Evolutionary conservation across 2,113 vertebrate species (phyloP), one percentile per base, ranked within the genome.

Genomic region (Brachionichthys hirsutus): DNA sequence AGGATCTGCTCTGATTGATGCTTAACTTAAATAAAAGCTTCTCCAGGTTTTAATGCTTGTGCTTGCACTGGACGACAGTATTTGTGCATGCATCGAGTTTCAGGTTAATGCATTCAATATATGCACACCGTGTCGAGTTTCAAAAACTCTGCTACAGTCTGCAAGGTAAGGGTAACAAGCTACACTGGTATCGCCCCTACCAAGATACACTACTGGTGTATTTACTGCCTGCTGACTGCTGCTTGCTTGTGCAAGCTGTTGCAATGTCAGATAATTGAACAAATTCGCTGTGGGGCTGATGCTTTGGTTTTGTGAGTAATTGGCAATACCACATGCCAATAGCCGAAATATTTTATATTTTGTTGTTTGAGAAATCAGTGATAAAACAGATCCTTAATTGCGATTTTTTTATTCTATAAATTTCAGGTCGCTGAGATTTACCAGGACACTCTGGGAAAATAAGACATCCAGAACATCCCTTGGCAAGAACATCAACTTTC

Each of bases 1-100:
- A 69, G 81, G 73, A 82, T 84, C 70, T 55, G 44, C 50, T 55
- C 70, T 71, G 70, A 77, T 63, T 67, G 75, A 82, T 74, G 67
- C n/a, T n/a, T n/a, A n/a, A n/a, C n/a, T n/a, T n/a, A 30, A 30
- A 30, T 30, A 30, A 30, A 30, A 6, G 24, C 6, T 30, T 30
- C 24, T 4, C 24, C 24, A 30, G 24, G 24, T 30, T 30, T 30
- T 30, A 30, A 4, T 30, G 24, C 24, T 30, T 30, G 24, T 30
- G 24, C 24, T 30, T 30, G 3, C 24, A 30, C 24, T 30, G 24
- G 3, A 30, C 24, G 3, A 30, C 24, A 30, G 6, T 30, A 30
- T 30, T 30, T 30, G 24, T 30, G 24, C 6, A 30, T 30, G 24
- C 24, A 30, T 30, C 24, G 3, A 6, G 3, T 30, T 30, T 6